Conservation (phyloP, 2,888 invertebrate genomes). For the Netelia inedita region DNA sequence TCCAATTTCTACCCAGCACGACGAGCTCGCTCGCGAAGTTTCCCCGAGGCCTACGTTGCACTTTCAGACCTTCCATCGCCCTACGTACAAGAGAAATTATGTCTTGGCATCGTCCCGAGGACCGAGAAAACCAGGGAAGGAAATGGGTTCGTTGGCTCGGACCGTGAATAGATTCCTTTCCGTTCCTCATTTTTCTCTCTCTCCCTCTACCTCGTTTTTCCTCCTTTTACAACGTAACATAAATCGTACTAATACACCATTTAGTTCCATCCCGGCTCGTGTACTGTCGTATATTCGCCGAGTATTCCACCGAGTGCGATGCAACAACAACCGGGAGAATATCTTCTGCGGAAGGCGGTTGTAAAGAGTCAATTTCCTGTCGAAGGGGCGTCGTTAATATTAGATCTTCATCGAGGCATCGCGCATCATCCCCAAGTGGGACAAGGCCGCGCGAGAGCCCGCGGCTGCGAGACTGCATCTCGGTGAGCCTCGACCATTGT, state of each 20-base stretch:
- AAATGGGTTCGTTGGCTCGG: background rate
- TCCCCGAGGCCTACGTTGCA: background rate
- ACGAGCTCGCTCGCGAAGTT: background rate
- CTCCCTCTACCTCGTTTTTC: too few species aligned
- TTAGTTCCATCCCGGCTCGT: too few species aligned
- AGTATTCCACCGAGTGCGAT: slow-evolving; percentile 18
- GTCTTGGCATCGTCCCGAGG: background rate
- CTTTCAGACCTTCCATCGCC: background rate
- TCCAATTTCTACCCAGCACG: background rate
- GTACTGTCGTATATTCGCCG: too few species aligned
- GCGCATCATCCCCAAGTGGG: slow-evolving; percentile 67
- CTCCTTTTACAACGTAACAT: too few species aligned
- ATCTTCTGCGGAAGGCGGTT: slow-evolving; percentile 56
- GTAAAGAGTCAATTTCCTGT: slow-evolving; percentile 67
- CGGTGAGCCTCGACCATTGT: slow-evolving; percentile 66
- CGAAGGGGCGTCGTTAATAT: slow-evolving; percentile 54
- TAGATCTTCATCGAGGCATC: slow-evolving; percentile 45
- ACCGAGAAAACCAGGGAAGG: background rate
- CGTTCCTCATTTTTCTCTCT: background rate
- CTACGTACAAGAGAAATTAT: background rate
- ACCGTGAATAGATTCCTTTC: background rate
- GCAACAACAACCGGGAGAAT: slow-evolving; percentile 35
- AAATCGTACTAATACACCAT: too few species aligned
- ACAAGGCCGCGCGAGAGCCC: slow-evolving; percentile 67
- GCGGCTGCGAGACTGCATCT: slow-evolving; percentile 51